Evolutionary conservation across 2,797 vertebrate genomes (phyloP).

Genomic region (Protonibea diacanthus): DNA sequence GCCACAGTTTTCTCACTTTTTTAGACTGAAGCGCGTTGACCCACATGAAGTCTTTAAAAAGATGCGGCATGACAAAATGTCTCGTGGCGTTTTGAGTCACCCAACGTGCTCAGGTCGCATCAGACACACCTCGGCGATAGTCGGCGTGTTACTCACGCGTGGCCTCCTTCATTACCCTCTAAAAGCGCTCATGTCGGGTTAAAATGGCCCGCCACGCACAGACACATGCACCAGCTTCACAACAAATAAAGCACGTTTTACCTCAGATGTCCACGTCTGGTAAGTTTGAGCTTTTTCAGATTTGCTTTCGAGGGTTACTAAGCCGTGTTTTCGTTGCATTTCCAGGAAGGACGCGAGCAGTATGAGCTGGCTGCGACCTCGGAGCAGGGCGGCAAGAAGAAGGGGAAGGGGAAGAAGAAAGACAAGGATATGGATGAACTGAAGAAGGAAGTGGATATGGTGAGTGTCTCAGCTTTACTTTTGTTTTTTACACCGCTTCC

Average conservation of each 20-base stretch:
- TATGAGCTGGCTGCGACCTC: constrained; percentile 97
- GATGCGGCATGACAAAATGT: constrained; percentile 42
- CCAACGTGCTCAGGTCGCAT: constrained; percentile 14
- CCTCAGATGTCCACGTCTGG: too few species aligned
- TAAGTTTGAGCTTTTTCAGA: not conserved
- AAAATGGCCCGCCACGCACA: not conserved
- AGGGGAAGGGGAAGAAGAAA: constrained; percentile 85
- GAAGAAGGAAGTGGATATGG: constrained; percentile 95
- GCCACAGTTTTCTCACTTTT: constrained; percentile 16
- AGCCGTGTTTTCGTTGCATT: constrained; percentile 3
- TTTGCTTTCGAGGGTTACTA: not conserved
- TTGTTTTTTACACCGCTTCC: not conserved
- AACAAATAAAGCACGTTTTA: not conserved
- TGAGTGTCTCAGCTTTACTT: constrained; percentile 72
- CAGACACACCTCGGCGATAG: constrained; percentile 14
- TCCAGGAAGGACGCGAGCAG: constrained; percentile 95
- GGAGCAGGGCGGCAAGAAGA: constrained; percentile 91
- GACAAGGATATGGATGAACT: constrained; percentile 96
- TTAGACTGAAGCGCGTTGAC: constrained; percentile 4
- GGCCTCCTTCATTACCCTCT: not conserved
- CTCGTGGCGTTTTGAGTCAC: constrained; percentile 42
- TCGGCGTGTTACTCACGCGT: not conserved
- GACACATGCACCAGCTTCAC: too few species aligned
- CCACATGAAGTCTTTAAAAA: constrained; percentile 33
- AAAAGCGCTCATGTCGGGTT: not conserved